Percentiles rank a stretch among this genome's conserved stretches.
Conservation (phyloP, 2,888 invertebrate species). For the Hirtodrosophila confusa region DNA sequence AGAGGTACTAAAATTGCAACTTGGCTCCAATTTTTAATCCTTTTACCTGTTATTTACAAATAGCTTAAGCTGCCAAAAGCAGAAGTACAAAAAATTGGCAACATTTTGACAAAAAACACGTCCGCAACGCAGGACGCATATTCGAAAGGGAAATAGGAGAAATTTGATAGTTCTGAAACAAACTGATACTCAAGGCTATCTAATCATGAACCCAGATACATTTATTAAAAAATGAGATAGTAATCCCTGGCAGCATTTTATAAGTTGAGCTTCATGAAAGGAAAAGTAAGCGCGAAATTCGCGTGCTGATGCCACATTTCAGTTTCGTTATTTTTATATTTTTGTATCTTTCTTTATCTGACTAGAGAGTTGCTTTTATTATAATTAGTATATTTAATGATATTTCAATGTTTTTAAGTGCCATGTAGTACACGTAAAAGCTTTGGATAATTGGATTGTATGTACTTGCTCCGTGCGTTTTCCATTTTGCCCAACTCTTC, state of each 20-base stretch:
- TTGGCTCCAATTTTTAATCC: too few species aligned
- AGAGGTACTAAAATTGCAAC: too few species aligned
- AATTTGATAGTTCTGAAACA: too few species aligned
- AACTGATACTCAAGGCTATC: too few species aligned
- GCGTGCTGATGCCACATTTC: slow-evolving; percentile 58
- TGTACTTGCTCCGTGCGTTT: background rate
- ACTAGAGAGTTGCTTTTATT: slow-evolving; percentile 15
- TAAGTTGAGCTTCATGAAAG: slow-evolving; percentile 21
- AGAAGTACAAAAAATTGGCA: too few species aligned
- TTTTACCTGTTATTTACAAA: too few species aligned
- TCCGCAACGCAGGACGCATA: too few species aligned
- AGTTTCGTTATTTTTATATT: slow-evolving; percentile 27
- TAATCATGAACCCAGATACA: too few species aligned
- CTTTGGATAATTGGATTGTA: slow-evolving; percentile 30
- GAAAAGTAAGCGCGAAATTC: slow-evolving; percentile 41
- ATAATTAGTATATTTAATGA: slow-evolving; percentile 32
- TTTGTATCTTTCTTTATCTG: slow-evolving; percentile 4
- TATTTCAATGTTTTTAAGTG: slow-evolving; percentile 25
- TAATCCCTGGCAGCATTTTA: slow-evolving; percentile 17
- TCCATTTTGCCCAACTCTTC: slow-evolving; percentile 10
- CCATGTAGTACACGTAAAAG: slow-evolving; percentile 13
- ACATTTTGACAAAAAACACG: too few species aligned
- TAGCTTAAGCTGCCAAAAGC: too few species aligned
- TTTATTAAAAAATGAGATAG: background rate
- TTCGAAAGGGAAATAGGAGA: too few species aligned